Base-by-base conservation (phyloP, 2,888 invertebrate species). In the Cryptocephalus primarius region DNA sequence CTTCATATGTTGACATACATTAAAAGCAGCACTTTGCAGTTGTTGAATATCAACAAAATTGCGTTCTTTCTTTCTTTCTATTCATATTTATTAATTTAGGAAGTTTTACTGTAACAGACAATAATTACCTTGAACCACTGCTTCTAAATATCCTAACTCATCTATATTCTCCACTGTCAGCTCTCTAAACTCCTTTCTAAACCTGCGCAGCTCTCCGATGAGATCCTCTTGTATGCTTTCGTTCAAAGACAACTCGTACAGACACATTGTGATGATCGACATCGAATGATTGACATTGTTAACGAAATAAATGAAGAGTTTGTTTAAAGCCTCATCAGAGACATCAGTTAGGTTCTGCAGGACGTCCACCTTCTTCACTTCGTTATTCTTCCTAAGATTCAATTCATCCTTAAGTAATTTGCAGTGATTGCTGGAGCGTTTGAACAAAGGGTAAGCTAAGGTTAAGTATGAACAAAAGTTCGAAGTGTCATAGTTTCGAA, bases 131-230 rank as follows among this genome's bases (percentile, higher is more conserved):
- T 54, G 52, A 14, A 57, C 47, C n/a, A 56, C 48, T 2, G 55
- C 51, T 45, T 57, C 55, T 42, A 57, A 45, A 46, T 52, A 54
- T 4, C 33, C 33, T 33, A 57, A 46, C 31, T 53, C 44, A 33
- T 47, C 34, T 14, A 56, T 32, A 45, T 48, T 51, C 6, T 49
- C 45, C 33, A 46, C 45, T n/a, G 43, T 46, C 32, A 54, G n/a
- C 1, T 36, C 32, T 32, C 39, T 33, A 33, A 55, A 43, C 32
- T 53, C 42, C 34, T 55, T 56, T 36, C 53, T 55, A 40, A 56
- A 58, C 49, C 58, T 47, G 33, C 50, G 41, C 9, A 60, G 51
- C 50, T 61, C 60, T 4, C 55, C 59, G 39, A 56, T 51, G 4
- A 59, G 12, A 32, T 59, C 56, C 1, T 57, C 52, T 41, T 58